A percentile compares a stretch with the other conserved stretches of the same genome.
Evolutionary conservation across 2,113 vertebrate genomes (phyloP).

Genomic region (Oceanites oceanicus): DNA sequence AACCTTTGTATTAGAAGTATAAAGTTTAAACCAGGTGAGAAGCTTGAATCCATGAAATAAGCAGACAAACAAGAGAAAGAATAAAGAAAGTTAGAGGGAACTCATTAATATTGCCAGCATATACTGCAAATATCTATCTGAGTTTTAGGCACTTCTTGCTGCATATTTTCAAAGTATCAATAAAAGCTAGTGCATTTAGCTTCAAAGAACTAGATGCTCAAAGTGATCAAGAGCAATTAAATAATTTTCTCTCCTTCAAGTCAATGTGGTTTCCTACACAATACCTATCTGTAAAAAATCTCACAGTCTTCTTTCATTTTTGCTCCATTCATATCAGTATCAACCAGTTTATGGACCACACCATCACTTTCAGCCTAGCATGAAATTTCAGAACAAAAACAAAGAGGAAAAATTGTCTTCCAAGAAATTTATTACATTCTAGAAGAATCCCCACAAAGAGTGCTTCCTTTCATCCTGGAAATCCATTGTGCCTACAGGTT

Average conservation of each 20-base stretch:
- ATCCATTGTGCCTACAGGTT: not conserved
- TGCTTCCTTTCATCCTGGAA: not conserved
- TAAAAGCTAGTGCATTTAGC: not conserved
- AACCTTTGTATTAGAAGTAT: not conserved
- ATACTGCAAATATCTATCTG: not conserved
- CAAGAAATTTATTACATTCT: not conserved
- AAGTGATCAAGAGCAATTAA: not conserved
- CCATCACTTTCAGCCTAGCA: not conserved
- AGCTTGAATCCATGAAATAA: not conserved
- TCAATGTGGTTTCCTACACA: not conserved
- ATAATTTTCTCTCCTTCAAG: not conserved
- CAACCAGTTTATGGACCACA: not conserved
- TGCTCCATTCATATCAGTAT: not conserved
- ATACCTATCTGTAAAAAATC: not conserved
- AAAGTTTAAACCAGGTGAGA: not conserved
- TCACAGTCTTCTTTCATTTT: not conserved
- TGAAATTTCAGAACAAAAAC: not conserved
- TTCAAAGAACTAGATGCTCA: not conserved
- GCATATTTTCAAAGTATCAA: not conserved
- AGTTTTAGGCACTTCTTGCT: not conserved
- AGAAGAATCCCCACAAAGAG: not conserved
- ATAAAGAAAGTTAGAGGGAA: not conserved
- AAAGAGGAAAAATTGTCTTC: not conserved
- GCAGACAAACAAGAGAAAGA: not conserved
- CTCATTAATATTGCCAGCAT: not conserved